Evolutionary conservation across 2,113 vertebrate genomes (phyloP).

Genomic region (Notarius quadriscutis): DNA sequence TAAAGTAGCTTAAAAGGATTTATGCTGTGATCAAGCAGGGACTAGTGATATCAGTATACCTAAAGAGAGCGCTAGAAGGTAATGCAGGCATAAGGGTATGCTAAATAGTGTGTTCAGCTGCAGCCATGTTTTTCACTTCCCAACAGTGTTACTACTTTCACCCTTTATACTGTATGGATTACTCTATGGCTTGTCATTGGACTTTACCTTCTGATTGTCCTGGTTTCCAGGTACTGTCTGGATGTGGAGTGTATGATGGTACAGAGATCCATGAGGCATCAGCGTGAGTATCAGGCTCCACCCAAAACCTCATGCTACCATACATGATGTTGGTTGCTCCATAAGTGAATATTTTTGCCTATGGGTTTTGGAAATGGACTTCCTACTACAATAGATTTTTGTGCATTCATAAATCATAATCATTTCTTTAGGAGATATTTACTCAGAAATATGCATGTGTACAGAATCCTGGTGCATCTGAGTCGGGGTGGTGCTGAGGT

Average conservation of each 20-base stretch:
- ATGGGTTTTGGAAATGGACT: not conserved
- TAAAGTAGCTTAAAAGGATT: not conserved
- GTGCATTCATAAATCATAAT: not conserved
- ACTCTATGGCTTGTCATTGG: not conserved
- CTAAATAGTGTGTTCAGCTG: not conserved
- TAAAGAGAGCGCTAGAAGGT: not conserved
- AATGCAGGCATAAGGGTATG: not conserved
- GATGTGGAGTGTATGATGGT: constrained; percentile 86
- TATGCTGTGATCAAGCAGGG: not conserved
- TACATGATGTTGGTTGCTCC: not conserved
- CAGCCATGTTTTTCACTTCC: not conserved
- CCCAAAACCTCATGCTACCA: not conserved
- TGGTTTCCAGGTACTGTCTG: constrained; percentile 79
- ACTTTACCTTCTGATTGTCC: not conserved
- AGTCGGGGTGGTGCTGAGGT: constrained; percentile 81
- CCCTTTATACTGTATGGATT: not conserved
- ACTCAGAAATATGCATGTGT: not conserved
- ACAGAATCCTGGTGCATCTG: constrained; percentile 82
- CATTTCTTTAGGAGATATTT: not conserved
- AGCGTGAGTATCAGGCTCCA: constrained; percentile 73
- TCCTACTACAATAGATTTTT: not conserved
- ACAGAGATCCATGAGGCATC: constrained; percentile 87
- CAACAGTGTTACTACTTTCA: not conserved
- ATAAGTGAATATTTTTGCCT: no score
- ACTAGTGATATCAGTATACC: not conserved